Evolutionary conservation across 2,888 invertebrate genomes (phyloP).

Genomic region (Gari tellinella): DNA sequence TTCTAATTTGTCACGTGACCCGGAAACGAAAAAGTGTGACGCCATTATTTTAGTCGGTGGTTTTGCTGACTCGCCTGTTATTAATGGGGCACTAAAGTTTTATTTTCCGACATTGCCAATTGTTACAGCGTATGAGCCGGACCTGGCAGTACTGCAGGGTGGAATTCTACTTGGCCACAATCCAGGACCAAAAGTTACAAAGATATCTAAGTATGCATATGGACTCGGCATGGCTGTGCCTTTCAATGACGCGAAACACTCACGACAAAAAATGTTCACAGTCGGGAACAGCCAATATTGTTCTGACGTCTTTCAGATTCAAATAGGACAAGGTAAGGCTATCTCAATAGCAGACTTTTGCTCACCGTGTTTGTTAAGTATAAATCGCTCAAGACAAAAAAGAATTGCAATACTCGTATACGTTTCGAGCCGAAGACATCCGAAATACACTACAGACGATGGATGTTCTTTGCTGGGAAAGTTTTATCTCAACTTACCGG

Average conservation of each 20-base stretch:
- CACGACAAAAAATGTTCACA: slow-evolving; percentile 52
- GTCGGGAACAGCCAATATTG: slow-evolving; percentile 44
- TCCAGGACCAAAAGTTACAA: slow-evolving; percentile 35
- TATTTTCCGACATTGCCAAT: slow-evolving; percentile 66
- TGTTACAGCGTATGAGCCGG: slow-evolving; percentile 55
- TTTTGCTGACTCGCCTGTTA: slow-evolving; percentile 53
- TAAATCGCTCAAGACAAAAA: slow-evolving; percentile 47
- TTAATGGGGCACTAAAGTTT: slow-evolving; percentile 49
- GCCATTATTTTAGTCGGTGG: slow-evolving; percentile 57
- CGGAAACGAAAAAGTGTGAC: slow-evolving; percentile 54
- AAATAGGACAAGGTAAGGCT: slow-evolving; percentile 27
- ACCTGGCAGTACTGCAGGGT: slow-evolving; percentile 58
- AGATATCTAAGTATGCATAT: slow-evolving; percentile 49
- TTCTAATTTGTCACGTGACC: slow-evolving; percentile 55
- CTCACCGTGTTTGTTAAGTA: slow-evolving; percentile 13
- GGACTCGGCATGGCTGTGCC: slow-evolving; percentile 67
- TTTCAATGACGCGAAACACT: slow-evolving; percentile 52
- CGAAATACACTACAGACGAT: slow-evolving; percentile 49
- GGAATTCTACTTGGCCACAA: slow-evolving; percentile 62
- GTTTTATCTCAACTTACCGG: slow-evolving; percentile 37
- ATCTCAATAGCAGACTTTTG: slow-evolving; percentile 35
- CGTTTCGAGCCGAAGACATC: slow-evolving; percentile 9
- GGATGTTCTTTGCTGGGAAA: slow-evolving; percentile 47
- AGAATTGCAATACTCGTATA: slow-evolving; percentile 41
- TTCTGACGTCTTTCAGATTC: slow-evolving; percentile 52